phyloP scores from a whole-genome alignment of 2,888 invertebrate species.

The Sphaeridia pumilis region DNA sequence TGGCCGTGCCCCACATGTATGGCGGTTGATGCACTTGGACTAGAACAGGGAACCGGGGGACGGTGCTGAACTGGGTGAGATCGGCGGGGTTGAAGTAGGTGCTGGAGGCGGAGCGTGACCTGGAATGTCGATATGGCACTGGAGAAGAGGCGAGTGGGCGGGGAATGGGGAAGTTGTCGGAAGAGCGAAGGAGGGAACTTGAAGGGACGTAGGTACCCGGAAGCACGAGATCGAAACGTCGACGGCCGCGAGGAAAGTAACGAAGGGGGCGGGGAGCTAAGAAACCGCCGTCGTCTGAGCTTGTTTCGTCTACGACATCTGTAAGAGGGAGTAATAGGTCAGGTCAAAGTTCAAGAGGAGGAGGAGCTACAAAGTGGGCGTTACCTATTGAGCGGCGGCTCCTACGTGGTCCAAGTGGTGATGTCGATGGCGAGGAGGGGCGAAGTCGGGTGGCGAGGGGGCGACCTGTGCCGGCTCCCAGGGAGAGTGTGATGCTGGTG shows the following conservation, averaged over 20 bases:
- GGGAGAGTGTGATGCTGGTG: constrained; percentile 37
- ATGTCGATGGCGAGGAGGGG: constrained; percentile 36
- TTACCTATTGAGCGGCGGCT: constrained; percentile 7
- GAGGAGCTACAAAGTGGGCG: no score
- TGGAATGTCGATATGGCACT: constrained; percentile 31
- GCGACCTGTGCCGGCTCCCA: constrained; percentile 35
- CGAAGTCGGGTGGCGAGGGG: constrained; percentile 34
- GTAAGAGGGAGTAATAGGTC: no score
- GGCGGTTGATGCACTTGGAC: constrained; percentile 37
- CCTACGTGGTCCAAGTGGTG: constrained; percentile 32
- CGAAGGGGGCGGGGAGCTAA: constrained; percentile 35
- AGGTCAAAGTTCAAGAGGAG: no score
- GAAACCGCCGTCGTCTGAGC: constrained; percentile 36
- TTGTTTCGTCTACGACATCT: constrained; percentile 35
- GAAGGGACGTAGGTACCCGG: constrained; percentile 36
- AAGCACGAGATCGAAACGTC: constrained; percentile 36
- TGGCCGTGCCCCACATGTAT: constrained; percentile 36
- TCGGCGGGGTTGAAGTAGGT: constrained; percentile 33
- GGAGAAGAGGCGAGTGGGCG: constrained; percentile 36
- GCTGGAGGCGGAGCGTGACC: constrained; percentile 32
- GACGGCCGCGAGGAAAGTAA: constrained; percentile 35
- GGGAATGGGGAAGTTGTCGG: constrained; percentile 23
- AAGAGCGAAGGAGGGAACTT: constrained; percentile 32
- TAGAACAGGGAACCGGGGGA: constrained; percentile 36
- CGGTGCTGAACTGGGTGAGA: constrained; percentile 26